Evolutionary conservation across 2,888 invertebrate species (phyloP), one percentile per base, ranked within the genome.

Genomic region (Choristoneura rosaceana): DNA sequence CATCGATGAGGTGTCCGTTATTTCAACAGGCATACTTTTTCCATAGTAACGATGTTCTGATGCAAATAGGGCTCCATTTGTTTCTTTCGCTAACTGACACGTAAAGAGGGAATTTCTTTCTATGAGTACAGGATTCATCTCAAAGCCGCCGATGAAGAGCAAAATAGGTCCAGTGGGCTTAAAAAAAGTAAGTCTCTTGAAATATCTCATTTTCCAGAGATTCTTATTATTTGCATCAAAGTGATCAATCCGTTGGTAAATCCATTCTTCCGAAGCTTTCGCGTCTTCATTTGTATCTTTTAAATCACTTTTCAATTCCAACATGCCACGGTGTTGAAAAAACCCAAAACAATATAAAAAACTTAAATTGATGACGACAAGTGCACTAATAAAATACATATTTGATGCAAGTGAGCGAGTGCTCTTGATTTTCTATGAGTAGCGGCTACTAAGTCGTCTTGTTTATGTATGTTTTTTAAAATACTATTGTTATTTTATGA

Each of bases 21-120:
- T 25, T 0, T 25, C 25, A 25, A 25, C 25, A 25, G 25, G 93
- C 75, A 86, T 87, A 73, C 92, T 93, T 33, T 88, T 79, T 0
- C 93, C 93, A 52, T 93, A 93, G 78, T 91, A 93, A 75, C 93
- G 88, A 63, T 93, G 93, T 79, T 93, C 93, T 3, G 87, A 79
- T 61, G 84, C 75, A 75, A 83, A 91, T 84, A 93, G 84, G 2
- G 90, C 92, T 2, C 92, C 93, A 60, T 88, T 84, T 0, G 93
- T 92, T 82, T 92, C 92, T 70, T 84, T 85, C 0, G 92, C 93
- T 34, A 93, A 76, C 38, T 92, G 90, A 64, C 15, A 34, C 3
- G 84, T 88, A 71, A 89, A 75, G 41, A 86, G 80, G 25, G 92
- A 91, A n/a, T 84, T 84, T 70, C 81, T 83, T 2, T 91, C 17